Percentiles rank a stretch among this genome's conserved stretches.
Evolutionary conservation across 35 echinoderm and acorn worm species (phyloP).

Genomic region (Patiria miniata): DNA sequence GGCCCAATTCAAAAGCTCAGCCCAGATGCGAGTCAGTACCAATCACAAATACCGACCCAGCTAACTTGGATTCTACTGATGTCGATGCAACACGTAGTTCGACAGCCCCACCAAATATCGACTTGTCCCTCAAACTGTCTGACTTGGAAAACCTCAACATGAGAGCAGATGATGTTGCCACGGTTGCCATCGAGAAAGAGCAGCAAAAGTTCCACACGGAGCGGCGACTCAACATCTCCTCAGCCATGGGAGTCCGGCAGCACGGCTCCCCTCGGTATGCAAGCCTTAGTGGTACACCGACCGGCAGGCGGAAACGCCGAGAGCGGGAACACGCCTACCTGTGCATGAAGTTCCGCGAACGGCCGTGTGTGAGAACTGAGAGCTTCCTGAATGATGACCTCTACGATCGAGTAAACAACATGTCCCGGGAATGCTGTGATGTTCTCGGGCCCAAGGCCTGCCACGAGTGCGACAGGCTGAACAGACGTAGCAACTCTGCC

Average conservation of each 20-base stretch:
- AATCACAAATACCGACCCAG: background rate
- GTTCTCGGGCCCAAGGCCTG: slow-evolving; percentile 78
- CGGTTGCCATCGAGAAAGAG: slow-evolving; percentile 27
- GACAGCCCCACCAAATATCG: slow-evolving; percentile 5
- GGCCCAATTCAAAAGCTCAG: background rate
- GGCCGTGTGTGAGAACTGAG: slow-evolving; percentile 67
- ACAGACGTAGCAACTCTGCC: slow-evolving; percentile 38
- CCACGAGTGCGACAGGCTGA: slow-evolving; percentile 75
- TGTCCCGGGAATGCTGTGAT: slow-evolving; percentile 88
- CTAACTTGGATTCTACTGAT: background rate
- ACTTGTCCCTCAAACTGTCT: background rate
- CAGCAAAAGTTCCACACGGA: background rate
- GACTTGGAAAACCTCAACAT: slow-evolving; percentile 15
- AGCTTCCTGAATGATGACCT: slow-evolving; percentile 73
- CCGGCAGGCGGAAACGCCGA: slow-evolving; percentile 45
- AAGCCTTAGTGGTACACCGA: slow-evolving; percentile 25
- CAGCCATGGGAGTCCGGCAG: slow-evolving; percentile 31
- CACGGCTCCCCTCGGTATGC: slow-evolving; percentile 22
- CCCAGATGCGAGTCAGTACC: background rate
- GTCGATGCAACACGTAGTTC: background rate
- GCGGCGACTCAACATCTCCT: slow-evolving; percentile 7
- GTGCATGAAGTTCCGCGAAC: slow-evolving; percentile 53
- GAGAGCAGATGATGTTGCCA: slow-evolving; percentile 24
- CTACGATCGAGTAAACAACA: slow-evolving; percentile 41
- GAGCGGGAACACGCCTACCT: slow-evolving; percentile 56